These are phyloP conservation scores for Lithophane semibrunnea DNA, from an alignment of 2,888 invertebrate species.

Conservation along the genomic window DNA sequence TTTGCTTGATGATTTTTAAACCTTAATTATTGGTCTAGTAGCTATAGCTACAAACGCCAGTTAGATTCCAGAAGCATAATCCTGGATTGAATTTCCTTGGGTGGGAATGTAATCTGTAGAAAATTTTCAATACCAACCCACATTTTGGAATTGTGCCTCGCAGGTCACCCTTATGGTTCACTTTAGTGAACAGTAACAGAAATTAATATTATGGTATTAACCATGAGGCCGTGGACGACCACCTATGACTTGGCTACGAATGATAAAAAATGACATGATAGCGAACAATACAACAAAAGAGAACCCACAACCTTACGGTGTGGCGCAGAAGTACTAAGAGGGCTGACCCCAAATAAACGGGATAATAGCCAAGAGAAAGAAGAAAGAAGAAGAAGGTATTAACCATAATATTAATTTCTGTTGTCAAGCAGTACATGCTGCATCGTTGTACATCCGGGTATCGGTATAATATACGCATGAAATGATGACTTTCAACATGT, in stretches of 20 bases:
- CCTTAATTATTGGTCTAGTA: background rate
- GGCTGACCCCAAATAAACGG: no score
- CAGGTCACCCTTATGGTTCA: background rate
- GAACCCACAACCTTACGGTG: no score
- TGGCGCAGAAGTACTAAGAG: no score
- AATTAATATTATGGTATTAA: no score
- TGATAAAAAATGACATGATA: no score
- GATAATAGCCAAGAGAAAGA: no score
- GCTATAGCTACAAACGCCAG: background rate
- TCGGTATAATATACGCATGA: background rate
- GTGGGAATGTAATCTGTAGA: background rate
- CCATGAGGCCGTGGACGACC: no score
- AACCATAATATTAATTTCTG: background rate
- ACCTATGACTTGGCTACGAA: no score
- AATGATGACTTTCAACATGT: background rate
- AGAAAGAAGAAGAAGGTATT: no score
- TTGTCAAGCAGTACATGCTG: background rate
- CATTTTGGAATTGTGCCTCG: no score
- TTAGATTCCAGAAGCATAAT: background rate
- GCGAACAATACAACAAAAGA: no score
- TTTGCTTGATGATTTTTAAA: background rate
- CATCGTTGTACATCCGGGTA: background rate
- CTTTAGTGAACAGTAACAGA: no score
- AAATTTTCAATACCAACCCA: background rate
- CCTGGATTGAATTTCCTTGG: background rate